Evolutionary conservation across 2,797 vertebrate genomes (phyloP).

Genomic region (Myioborus melanocephalus): DNA sequence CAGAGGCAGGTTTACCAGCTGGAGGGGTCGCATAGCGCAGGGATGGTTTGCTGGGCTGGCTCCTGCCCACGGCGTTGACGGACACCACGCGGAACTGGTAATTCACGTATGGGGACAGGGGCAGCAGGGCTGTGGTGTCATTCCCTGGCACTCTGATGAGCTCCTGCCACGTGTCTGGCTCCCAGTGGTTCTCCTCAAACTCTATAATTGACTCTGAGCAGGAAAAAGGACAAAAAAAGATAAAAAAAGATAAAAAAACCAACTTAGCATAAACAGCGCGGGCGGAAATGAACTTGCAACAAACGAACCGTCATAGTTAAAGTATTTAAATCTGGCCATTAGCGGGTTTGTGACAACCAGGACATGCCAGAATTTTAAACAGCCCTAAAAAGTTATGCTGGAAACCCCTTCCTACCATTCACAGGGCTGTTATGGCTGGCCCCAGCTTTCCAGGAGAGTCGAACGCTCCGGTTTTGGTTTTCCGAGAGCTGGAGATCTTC

Average conservation of each 20-base stretch:
- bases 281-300: neutral
- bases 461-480: constrained; percentile 83
- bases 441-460: constrained; percentile 88
- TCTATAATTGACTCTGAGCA: constrained; percentile 87
- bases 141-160: constrained; percentile 77
- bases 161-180: constrained; percentile 88
- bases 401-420: constrained; percentile 78
- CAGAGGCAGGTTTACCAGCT: constrained; percentile 75
- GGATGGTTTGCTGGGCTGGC: constrained; percentile 80
- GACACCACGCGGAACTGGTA: constrained; percentile 87
- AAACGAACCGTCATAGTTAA: neutral
- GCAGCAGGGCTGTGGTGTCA: constrained; percentile 72
- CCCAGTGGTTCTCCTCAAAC: constrained; percentile 86
- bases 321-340: neutral
- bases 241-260: rapidly evolving
- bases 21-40: constrained; percentile 85
- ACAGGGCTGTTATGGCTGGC: constrained; percentile 87
- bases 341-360: neutral
- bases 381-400: neutral
- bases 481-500: constrained; percentile 84
- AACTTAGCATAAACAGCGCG: rapidly evolving
- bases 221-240: neutral
- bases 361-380: neutral
- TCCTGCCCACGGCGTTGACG: constrained; percentile 84
- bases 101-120: constrained; percentile 83